Conservation (phyloP, 2,797 vertebrate species). For the Premnoplex brunnescens region DNA sequence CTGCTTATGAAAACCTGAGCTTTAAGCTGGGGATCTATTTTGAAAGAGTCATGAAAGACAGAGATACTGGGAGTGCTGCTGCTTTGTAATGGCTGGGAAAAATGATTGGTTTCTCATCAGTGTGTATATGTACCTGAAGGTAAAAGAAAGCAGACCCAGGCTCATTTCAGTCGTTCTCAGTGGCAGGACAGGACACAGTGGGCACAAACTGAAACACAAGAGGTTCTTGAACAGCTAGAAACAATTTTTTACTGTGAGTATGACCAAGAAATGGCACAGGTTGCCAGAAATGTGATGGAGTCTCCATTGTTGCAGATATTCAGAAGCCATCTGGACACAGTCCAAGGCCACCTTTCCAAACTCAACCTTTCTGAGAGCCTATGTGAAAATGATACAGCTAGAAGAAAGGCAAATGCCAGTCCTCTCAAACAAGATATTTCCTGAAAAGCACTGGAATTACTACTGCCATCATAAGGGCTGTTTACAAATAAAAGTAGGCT, state of each 20-base stretch:
- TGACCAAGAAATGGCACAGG: not conserved
- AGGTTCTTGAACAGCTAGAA: not conserved
- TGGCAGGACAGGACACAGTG: not conserved
- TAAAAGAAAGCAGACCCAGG: not conserved
- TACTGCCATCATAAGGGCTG: not conserved
- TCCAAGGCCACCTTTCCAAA: not conserved
- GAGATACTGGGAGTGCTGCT: not conserved
- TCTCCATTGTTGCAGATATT: not conserved
- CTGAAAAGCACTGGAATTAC: not conserved
- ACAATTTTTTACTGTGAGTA: not conserved
- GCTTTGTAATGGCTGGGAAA: not conserved
- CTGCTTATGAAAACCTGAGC: not conserved
- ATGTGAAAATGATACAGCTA: not conserved
- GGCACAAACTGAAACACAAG: not conserved
- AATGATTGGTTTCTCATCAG: not conserved
- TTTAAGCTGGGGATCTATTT: not conserved
- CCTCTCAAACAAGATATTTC: not conserved
- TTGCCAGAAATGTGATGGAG: not conserved
- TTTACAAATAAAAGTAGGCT: not conserved
- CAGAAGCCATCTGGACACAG: not conserved
- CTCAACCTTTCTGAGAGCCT: not conserved
- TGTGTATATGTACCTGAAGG: not conserved
- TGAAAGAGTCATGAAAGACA: not conserved
- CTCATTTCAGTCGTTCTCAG: not conserved
- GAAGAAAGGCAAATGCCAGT: not conserved